Conservation (phyloP, 53 echinoderm and acorn worm genomes). For the Echinometra lucunter region DNA sequence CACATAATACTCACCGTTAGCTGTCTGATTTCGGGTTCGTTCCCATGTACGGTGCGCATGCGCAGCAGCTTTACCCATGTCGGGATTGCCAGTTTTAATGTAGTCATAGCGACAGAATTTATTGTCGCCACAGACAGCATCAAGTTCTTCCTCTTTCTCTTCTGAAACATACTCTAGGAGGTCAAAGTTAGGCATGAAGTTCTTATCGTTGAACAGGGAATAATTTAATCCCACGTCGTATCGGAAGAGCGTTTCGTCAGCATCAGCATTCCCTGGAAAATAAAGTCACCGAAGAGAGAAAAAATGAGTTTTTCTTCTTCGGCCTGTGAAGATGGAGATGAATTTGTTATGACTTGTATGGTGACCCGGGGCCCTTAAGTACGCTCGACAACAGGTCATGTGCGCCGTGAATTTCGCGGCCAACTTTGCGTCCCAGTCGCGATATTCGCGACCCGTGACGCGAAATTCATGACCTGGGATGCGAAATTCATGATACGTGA, state of each 20-base stretch:
- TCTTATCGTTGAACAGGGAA: constrained; percentile 72
- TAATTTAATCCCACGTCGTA: constrained; percentile 82
- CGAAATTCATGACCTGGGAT: no score
- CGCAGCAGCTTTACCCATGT: constrained; percentile 68
- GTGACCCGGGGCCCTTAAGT: no score
- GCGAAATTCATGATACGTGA: no score
- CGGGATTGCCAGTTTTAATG: constrained; percentile 78
- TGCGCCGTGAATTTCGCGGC: no score
- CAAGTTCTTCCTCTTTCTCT: constrained; percentile 66
- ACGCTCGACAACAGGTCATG: no score
- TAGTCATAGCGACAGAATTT: constrained; percentile 87
- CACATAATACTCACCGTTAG: constrained; percentile 59
- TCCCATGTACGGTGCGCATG: constrained; percentile 74
- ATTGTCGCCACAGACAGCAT: constrained; percentile 77
- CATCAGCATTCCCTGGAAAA: constrained; percentile 1
- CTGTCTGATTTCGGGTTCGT: constrained; percentile 60
- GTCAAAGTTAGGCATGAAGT: constrained; percentile 68
- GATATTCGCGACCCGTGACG: no score
- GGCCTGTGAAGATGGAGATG: background rate
- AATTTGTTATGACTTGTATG: background rate
- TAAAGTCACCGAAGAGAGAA: background rate
- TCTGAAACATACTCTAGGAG: constrained; percentile 66
- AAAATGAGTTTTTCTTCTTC: background rate
- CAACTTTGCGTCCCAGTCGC: no score
- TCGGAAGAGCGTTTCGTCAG: constrained; percentile 73